phyloP scores from a whole-genome alignment of 2,797 vertebrate species.

The Eleutherodactylus coqui region DNA sequence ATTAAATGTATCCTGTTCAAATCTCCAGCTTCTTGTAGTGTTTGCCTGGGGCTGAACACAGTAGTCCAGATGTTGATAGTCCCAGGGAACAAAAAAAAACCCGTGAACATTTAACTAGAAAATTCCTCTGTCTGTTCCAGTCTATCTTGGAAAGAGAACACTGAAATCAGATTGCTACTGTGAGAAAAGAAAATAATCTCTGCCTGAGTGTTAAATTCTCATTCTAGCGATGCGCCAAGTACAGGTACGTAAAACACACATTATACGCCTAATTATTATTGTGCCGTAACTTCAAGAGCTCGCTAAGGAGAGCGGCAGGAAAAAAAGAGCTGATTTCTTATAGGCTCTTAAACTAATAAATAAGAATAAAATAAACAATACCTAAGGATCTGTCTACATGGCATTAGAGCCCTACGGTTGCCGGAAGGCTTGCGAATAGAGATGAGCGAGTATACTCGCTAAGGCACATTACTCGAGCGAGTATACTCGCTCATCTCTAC shows the following conservation, averaged over 20 bases:
- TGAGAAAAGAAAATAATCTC: conserved; percentile 31
- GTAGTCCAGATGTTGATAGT: conserved; percentile 73
- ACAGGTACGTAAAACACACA: conserved; percentile 16
- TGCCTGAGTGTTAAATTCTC: conserved; percentile 10
- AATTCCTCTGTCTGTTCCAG: conserved; percentile 53
- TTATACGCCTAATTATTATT: conserved; percentile 47
- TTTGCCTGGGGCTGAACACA: conserved; percentile 70
- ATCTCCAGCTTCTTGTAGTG: conserved; percentile 75
- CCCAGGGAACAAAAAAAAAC: conserved; percentile 59
- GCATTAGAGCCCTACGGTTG: too few relatives aligned
- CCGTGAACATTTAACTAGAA: conserved; percentile 64
- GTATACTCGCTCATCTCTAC: too few relatives aligned
- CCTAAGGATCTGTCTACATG: too few relatives aligned
- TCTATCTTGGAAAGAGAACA: conserved; percentile 49
- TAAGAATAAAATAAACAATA: background rate
- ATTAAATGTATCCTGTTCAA: conserved; percentile 80
- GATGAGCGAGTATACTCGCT: too few relatives aligned
- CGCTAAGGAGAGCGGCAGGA: background rate
- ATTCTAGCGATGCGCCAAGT: conserved; percentile 19
- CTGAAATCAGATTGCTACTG: conserved; percentile 32
- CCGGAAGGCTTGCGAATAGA: too few relatives aligned
- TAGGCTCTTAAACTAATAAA: background rate
- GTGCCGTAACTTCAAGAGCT: background rate
- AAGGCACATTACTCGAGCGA: too few relatives aligned
- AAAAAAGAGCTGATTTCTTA: background rate